A percentile compares a stretch with the other conserved stretches of the same genome.
These are phyloP conservation scores for Drosophila lowei DNA, from an alignment of 1,140 invertebrate species.

Conservation along the genomic window DNA sequence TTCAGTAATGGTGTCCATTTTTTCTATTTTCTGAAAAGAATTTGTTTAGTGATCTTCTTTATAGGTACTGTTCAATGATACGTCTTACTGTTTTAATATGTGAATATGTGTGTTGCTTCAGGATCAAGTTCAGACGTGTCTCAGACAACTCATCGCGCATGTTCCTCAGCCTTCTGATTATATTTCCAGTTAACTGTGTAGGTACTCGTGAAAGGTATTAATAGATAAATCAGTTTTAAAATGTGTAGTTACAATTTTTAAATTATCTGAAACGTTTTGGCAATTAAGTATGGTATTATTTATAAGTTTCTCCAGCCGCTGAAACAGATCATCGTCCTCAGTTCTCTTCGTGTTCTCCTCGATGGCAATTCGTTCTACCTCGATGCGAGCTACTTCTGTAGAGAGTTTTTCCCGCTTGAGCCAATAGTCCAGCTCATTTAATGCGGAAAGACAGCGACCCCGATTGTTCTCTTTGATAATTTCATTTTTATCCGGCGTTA, in stretches of 20 bases:
- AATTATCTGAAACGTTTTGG: too few species aligned
- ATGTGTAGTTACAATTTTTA: not conserved
- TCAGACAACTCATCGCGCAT: conserved; percentile 15
- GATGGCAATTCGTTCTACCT: not conserved
- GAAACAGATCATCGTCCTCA: not conserved
- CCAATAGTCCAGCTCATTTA: conserved; percentile 9
- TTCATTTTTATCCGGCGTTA: not conserved
- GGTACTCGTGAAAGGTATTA: too few species aligned
- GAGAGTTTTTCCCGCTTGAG: not conserved
- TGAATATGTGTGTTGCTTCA: conserved; percentile 10
- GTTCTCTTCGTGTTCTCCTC: not conserved
- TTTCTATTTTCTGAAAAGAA: conserved; percentile 14
- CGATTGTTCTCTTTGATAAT: not conserved
- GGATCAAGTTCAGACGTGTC: conserved; percentile 6
- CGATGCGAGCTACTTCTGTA: too few species aligned
- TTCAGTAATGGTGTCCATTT: not conserved
- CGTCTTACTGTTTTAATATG: conserved; percentile 2
- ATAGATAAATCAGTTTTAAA: not conserved
- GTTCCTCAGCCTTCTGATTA: conserved; percentile 1
- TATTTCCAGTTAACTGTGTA: not conserved
- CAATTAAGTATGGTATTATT: too few species aligned
- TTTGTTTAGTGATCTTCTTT: too few species aligned
- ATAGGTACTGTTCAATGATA: too few species aligned
- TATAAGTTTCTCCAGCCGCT: conserved; percentile 1
- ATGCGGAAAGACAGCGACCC: not conserved